Conservation (phyloP, 2,888 invertebrate genomes). For the Leptinotarsa juncta region DNA sequence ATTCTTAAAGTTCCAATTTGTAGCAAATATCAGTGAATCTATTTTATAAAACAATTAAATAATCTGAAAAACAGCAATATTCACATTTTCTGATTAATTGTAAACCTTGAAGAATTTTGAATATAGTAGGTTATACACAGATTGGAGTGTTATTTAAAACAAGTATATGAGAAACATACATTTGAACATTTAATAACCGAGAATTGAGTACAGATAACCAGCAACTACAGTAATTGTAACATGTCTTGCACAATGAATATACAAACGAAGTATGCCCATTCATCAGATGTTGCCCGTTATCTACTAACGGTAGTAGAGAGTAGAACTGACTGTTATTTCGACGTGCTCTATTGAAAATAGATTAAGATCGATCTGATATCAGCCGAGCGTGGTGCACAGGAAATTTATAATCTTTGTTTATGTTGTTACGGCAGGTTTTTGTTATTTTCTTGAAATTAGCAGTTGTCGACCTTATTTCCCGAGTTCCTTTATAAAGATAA, state of each 20-base stretch:
- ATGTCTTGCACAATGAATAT: neutral
- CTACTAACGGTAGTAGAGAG: slow-evolving; percentile 1
- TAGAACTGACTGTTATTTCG: slow-evolving; percentile 7
- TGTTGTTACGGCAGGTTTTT: neutral
- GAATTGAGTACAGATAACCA: neutral
- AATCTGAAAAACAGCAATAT: too few species aligned
- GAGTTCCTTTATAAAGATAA: too few species aligned
- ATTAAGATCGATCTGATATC: slow-evolving; percentile 14
- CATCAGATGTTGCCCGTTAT: neutral
- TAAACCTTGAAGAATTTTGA: too few species aligned
- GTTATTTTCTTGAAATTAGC: neutral
- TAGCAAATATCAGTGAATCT: too few species aligned
- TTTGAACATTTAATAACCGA: too few species aligned
- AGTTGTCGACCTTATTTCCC: neutral
- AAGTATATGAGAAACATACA: too few species aligned
- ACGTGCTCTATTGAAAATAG: slow-evolving; percentile 11
- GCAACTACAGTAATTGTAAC: neutral
- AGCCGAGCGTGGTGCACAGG: neutral
- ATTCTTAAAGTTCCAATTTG: too few species aligned
- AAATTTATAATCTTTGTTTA: neutral
- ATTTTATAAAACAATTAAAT: too few species aligned
- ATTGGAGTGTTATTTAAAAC: too few species aligned
- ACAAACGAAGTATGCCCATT: neutral
- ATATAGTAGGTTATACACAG: too few species aligned
- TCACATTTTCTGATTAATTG: too few species aligned